Base-by-base conservation (phyloP, 2,888 invertebrate genomes). In the Zaprionus bogoriensis region DNA sequence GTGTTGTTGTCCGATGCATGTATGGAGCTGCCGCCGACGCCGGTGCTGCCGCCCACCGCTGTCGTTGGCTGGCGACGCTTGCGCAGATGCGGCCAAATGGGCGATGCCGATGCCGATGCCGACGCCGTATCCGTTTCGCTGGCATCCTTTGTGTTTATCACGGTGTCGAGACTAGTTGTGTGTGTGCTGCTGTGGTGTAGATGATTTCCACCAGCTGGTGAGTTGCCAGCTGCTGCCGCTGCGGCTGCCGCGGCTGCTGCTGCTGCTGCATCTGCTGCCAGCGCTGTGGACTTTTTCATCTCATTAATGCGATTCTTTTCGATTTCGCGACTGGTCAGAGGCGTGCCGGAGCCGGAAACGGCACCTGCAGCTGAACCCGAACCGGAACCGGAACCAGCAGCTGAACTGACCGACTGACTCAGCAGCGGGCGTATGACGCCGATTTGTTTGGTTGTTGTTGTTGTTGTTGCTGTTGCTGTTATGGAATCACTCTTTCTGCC, bases 271-370 rank as follows among this genome's bases (percentile, higher is more conserved):
- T 76, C 72, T 46, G 77, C 74, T 20, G 80, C 80, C 47, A 75
- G 36, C 6, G 83, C 82, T 14, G 75, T 74, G n/a, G 87, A 88
- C 59, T 92, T 93, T 88, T 94, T 94, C 61, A 93, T 93, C 69
- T 93, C 92, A 90, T 95, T 95, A 62, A 94, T 94, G 41, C 93
- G 90, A 90, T 94, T 95, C 89, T 94, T 94, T 86, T 94, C 94
- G 52, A 94, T 92, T 89, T 94, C 94, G 51, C 93, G 91, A 60
- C 92, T 92, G 44, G 94, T 94, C 52, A 94, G 90, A 64, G 89
- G 70, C 10, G 67, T 62, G n/a, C 66, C 51, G n/a, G 50, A 51
- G 5, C 20, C n/a, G 42, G 23, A 22, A 9, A 9, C 22, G 25
- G 63, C n/a, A n/a, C n/a, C n/a, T 51, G 25, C 58, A 39, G n/a